Evolutionary conservation across 2,797 vertebrate species (phyloP), one percentile per base, ranked within the genome.

Genomic region (Orestias chungarensis): DNA sequence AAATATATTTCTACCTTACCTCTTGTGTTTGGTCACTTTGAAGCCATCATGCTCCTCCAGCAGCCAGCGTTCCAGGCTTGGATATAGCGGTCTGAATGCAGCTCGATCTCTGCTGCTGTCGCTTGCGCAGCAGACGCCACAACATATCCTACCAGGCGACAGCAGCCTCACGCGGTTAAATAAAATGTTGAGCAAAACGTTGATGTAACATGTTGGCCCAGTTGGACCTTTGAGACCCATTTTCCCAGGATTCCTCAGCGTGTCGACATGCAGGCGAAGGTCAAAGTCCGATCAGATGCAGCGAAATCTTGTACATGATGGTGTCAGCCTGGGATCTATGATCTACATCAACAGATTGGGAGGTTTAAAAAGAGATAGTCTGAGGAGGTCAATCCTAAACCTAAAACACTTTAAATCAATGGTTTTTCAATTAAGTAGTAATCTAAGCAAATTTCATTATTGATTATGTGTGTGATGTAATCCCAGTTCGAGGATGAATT

Each of bases 181-280:
- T 43, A 44, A 2, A 27, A 67, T 23, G 3, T 23, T 54, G 14
- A 47, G 66, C 66, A 8, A 69, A 66, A 43, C 0, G 14, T 49
- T 81, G n/a, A 76, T 66, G 17, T 43, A 38, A 20, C 65, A 46
- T 31, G 11, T 68, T 15, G 73, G 69, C 57, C 47, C 31, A 25
- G 18, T 65, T 5, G 49, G 78, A 88, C 68, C 54, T 83, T 83
- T 80, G 78, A 42, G 76, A 70, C 27, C 27, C 18, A 47, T 61
- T 62, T 59, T 20, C 40, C 55, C 29, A 40, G 33, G 20, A 62
- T 66, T 38, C 29, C 25, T 40, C 12, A 20, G 17, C 35, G 20
- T 50, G 66, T 49, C 6, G 8, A 62, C 31, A 29, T 3, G 27
- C 31, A 35, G 31, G 12, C 3, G 18, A n/a, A 55, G 73, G 55